A percentile compares a stretch with the other conserved stretches of the same genome.
These are phyloP conservation scores for Heterotilapia buettikoferi DNA, from an alignment of 2,113 vertebrate genomes.

Conservation along the genomic window DNA sequence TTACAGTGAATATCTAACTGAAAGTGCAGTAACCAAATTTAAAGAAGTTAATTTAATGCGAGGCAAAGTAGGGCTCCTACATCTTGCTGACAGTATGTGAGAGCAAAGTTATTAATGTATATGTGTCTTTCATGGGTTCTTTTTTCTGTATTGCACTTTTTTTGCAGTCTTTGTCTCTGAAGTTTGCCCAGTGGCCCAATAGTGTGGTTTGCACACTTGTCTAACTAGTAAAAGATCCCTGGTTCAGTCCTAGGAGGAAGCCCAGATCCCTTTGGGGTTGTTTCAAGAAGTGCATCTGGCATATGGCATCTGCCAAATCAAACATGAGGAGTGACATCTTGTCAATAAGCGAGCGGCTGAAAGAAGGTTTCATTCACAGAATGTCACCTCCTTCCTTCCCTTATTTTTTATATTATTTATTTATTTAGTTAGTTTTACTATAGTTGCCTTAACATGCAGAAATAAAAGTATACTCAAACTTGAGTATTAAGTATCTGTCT, in stretches of 20 bases:
- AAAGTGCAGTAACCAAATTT: background rate
- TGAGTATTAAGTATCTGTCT: background rate
- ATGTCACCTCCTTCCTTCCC: background rate
- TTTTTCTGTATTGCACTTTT: background rate
- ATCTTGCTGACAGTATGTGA: background rate
- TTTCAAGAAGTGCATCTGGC: background rate
- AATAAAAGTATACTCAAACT: background rate
- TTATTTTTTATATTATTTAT: background rate
- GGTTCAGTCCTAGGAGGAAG: background rate
- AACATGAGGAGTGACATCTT: background rate
- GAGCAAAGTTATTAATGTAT: background rate
- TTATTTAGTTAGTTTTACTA: background rate
- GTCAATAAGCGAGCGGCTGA: background rate
- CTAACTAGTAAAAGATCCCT: background rate
- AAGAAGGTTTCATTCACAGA: background rate
- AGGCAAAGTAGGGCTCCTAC: background rate
- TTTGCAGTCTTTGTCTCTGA: background rate
- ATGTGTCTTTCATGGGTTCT: background rate
- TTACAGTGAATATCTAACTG: background rate
- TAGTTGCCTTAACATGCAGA: background rate
- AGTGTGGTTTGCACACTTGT: background rate
- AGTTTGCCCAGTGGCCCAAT: background rate
- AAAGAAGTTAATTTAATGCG: background rate
- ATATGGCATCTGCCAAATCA: background rate
- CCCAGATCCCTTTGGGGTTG: background rate